phyloP scores from a whole-genome alignment of 2,113 vertebrate species.

The Xiphias gladius region DNA sequence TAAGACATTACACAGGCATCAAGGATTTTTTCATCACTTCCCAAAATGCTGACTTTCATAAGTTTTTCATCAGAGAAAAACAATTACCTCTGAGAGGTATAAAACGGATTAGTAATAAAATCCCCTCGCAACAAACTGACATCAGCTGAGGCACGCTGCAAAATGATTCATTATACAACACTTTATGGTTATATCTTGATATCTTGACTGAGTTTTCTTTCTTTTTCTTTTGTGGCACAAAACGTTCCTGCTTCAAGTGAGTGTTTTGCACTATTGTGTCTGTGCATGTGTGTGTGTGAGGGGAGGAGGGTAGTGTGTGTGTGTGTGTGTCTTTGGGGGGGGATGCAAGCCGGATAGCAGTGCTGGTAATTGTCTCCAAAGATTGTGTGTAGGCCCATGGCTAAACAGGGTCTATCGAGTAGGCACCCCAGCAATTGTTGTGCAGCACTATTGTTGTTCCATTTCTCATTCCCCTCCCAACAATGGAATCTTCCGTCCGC shows the following conservation, averaged over 20 bases:
- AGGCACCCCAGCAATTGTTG: constrained; percentile 45
- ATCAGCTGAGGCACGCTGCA: constrained; percentile 6
- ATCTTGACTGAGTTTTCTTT: constrained; percentile 43
- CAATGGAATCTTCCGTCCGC: constrained; percentile 55
- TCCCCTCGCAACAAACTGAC: constrained; percentile 2
- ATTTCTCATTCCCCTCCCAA: constrained; percentile 61
- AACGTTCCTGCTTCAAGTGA: constrained; percentile 14
- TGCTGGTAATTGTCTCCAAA: constrained; percentile 54
- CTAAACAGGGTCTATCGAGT: constrained; percentile 60
- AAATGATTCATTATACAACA: constrained; percentile 34
- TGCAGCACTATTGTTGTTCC: constrained; percentile 61
- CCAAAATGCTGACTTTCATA: constrained; percentile 28
- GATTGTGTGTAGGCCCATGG: constrained; percentile 51
- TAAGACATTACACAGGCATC: neutral
- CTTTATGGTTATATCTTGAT: constrained; percentile 47
- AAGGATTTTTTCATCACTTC: neutral
- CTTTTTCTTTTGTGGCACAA: constrained; percentile 18
- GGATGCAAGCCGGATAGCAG: neutral
- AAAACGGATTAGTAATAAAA: constrained; percentile 49
- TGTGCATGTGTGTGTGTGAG: neutral
- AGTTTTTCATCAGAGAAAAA: neutral
- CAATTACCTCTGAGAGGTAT: constrained; percentile 18
- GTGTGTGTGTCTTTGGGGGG: too few relatives aligned
- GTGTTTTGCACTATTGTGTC: constrained; percentile 9
- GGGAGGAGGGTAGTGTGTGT: neutral